Percentiles rank a stretch among this genome's conserved stretches.
Conservation (phyloP, 2,888 invertebrate genomes). For the Molanna angustata region DNA sequence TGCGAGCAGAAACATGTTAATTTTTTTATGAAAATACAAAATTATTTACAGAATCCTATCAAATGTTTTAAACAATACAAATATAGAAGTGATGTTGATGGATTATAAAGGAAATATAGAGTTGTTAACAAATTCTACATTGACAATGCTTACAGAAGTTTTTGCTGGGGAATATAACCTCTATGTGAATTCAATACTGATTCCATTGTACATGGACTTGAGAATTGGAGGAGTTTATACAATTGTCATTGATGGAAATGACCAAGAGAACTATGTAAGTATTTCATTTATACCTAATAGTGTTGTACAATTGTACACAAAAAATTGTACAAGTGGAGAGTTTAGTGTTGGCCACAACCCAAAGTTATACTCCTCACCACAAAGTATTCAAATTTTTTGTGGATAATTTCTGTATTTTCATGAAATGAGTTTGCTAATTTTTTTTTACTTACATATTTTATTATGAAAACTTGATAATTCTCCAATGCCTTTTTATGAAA, state of each 20-base stretch:
- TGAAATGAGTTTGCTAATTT: too few relatives aligned
- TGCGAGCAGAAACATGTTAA: neutral
- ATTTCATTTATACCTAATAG: too few relatives aligned
- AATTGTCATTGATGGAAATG: slow-evolving; percentile 37
- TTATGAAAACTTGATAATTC: too few relatives aligned
- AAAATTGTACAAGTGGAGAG: too few relatives aligned
- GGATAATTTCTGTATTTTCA: too few relatives aligned
- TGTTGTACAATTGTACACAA: too few relatives aligned
- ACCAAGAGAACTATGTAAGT: slow-evolving; percentile 34
- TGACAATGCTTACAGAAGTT: slow-evolving; percentile 30
- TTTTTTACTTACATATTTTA: too few relatives aligned
- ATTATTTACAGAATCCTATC: slow-evolving; percentile 25
- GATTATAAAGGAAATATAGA: slow-evolving; percentile 24
- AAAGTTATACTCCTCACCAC: too few relatives aligned
- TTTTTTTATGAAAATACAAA: too few relatives aligned
- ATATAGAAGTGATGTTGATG: slow-evolving; percentile 15
- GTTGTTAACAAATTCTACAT: slow-evolving; percentile 18
- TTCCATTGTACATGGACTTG: slow-evolving; percentile 31
- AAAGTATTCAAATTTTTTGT: too few relatives aligned
- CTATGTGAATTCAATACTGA: slow-evolving; percentile 28
- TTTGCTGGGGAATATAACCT: slow-evolving; percentile 36
- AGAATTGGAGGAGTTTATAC: slow-evolving; percentile 48
- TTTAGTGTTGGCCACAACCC: too few relatives aligned
- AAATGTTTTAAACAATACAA: slow-evolving; percentile 5
- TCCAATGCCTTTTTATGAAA: too few relatives aligned